Base-by-base conservation (phyloP, 1,140 invertebrate species). In the Drosophila sulfurigaster region DNA sequence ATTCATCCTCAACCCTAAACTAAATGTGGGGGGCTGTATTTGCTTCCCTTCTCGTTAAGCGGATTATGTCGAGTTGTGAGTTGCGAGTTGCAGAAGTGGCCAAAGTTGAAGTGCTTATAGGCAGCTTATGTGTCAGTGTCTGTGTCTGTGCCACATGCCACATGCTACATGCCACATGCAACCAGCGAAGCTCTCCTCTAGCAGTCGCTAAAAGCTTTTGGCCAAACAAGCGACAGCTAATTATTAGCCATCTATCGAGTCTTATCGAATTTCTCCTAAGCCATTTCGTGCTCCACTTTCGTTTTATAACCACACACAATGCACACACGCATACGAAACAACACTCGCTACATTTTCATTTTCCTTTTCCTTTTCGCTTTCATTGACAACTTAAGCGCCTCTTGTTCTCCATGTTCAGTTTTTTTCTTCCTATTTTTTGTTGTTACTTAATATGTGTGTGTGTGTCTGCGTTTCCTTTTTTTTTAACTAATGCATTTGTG, bases 11-110 rank as follows among this genome's bases (percentile, higher is more conserved):
- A 10, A 35, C 15, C 20, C 20, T 25, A n/a, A 32, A 8, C 32
- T 5, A 38, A 38, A 10, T 38, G 20, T 0, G 20, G 35, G 10
- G 35, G 35, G 32, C 32, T 32, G 28, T 32, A 35, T 13, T 56
- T 38, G 41, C 49, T 43, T 52, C 45, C 45, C 32, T 49, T 25
- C 69, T 11, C 25, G 70, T 20, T 74, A 75, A 75, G 72, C 72
- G 66, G 72, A 69, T 75, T 75, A 75, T 25, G 41, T 58, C 57
- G 58, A 70, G 72, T 5, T 3, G 32, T 6, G 32, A 32, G 32
- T 8, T 38, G 35, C 49, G 58, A 69, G 71, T 69, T 74, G 64
- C 49, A 74, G 38, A 67, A 74, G 68, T 63, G 60, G n/a, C 43
- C 32, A 65, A 49, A 64, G 72, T 62, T 62, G 65, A 68, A 68